phyloP scores from a whole-genome alignment of 2,113 vertebrate species.

The Pachycephala philippinensis region DNA sequence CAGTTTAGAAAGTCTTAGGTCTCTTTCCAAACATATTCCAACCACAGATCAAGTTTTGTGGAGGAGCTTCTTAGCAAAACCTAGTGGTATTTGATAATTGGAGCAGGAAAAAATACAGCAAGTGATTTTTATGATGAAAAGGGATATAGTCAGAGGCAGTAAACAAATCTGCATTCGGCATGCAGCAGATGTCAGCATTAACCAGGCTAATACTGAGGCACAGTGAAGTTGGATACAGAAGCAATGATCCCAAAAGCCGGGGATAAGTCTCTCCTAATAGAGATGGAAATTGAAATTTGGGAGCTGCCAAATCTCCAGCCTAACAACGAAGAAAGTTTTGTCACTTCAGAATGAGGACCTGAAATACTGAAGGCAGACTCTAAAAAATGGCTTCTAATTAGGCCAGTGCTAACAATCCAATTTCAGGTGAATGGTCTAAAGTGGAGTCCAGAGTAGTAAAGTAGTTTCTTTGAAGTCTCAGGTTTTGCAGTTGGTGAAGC shows the following conservation, averaged over 20 bases:
- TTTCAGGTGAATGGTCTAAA: neutral
- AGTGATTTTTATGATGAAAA: neutral
- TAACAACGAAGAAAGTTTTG: neutral
- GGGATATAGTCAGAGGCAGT: neutral
- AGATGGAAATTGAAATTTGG: neutral
- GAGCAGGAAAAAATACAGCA: neutral
- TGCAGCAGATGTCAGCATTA: neutral
- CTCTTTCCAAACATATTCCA: neutral
- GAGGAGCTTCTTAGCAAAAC: neutral
- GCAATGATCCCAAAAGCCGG: neutral
- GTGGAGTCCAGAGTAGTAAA: neutral
- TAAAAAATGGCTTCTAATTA: neutral
- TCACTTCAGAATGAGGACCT: neutral
- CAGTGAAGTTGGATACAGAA: neutral
- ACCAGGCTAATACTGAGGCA: neutral
- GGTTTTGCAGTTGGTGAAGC: neutral
- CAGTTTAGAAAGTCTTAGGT: neutral
- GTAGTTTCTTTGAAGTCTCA: neutral
- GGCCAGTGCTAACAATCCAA: neutral
- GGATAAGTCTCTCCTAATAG: constrained; percentile 15
- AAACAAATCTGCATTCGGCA: neutral
- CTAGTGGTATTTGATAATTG: neutral
- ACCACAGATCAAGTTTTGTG: neutral
- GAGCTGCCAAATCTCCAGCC: neutral
- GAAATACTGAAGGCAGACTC: neutral